Percentiles rank a stretch among this genome's conserved stretches.
Evolutionary conservation across 1,140 invertebrate species (phyloP).

Genomic region (Ylistrum balloti): DNA sequence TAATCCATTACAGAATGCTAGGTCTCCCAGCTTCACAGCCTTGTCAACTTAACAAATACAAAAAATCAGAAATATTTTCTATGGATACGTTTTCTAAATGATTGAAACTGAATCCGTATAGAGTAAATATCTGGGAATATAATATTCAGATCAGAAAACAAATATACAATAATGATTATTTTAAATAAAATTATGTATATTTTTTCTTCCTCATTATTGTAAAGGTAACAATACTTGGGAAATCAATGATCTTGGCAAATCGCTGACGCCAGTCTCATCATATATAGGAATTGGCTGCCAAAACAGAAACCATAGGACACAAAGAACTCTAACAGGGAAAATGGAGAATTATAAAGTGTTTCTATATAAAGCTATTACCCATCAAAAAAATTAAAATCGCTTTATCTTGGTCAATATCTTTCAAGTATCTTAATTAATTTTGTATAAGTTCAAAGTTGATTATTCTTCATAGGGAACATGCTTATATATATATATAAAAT

Average conservation of each 20-base stretch:
- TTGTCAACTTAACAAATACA: not conserved
- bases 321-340: not conserved
- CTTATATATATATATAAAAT: too few relatives aligned
- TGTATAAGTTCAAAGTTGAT: too few relatives aligned
- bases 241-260: not conserved
- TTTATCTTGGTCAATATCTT: not conserved
- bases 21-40: not conserved
- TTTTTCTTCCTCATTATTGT: too few relatives aligned
- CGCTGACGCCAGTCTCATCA: slow-evolving; percentile 14
- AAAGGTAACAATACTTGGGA: not conserved
- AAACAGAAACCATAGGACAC: slow-evolving; percentile 1
- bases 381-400: not conserved
- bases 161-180: not conserved
- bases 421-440: not conserved
- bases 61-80: not conserved
- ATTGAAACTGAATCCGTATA: not conserved
- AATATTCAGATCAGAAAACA: not conserved
- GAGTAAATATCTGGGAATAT: not conserved
- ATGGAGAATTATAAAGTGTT: not conserved
- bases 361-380: not conserved
- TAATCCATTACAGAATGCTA: not conserved
- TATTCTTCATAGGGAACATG: too few relatives aligned
- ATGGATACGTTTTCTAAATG: not conserved
- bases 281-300: slow-evolving; percentile 33
- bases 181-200: too few relatives aligned